Conservation (phyloP, 2,888 invertebrate species). For the Lomographa bimaculata region DNA sequence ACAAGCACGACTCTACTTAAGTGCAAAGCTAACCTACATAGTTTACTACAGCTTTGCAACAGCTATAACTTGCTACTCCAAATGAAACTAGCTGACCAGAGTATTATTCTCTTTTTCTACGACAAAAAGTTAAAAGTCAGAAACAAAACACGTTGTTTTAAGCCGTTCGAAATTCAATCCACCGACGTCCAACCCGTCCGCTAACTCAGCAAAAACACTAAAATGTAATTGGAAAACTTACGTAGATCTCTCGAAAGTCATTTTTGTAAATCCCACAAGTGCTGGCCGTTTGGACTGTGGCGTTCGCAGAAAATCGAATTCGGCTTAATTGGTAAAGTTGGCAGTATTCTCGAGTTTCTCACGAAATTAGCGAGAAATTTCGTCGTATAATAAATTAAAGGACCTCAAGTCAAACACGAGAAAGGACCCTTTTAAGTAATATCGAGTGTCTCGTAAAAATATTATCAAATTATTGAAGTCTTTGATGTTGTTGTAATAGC, state of each 20-base stretch:
- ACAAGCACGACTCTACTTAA: too few relatives aligned
- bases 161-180: conserved; percentile 7
- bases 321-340: conserved; percentile 69
- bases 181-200: conserved; percentile 11
- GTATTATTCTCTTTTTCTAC: too few relatives aligned
- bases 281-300: conserved; percentile 34
- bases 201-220: conserved; percentile 26
- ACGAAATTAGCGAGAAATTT: conserved; percentile 57
- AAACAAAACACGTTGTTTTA: conserved; percentile 7
- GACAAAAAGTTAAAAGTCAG: too few relatives aligned
- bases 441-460: conserved; percentile 24
- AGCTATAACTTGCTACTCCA: too few relatives aligned
- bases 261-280: conserved; percentile 52
- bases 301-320: conserved; percentile 61
- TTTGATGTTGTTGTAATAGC: conserved; percentile 9
- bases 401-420: conserved; percentile 32
- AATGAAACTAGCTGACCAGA: too few relatives aligned
- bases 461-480: conserved; percentile 11
- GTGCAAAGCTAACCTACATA: too few relatives aligned
- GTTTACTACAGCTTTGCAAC: too few relatives aligned
- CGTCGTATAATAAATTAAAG: conserved; percentile 55
- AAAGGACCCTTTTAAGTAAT: conserved; percentile 12
- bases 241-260: conserved; percentile 43
- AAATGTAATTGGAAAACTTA: conserved; percentile 51
- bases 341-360: conserved; percentile 46